These are phyloP conservation scores for Syngnathoides biaculeatus DNA, from an alignment of 2,113 vertebrate species.

Conservation along the genomic window DNA sequence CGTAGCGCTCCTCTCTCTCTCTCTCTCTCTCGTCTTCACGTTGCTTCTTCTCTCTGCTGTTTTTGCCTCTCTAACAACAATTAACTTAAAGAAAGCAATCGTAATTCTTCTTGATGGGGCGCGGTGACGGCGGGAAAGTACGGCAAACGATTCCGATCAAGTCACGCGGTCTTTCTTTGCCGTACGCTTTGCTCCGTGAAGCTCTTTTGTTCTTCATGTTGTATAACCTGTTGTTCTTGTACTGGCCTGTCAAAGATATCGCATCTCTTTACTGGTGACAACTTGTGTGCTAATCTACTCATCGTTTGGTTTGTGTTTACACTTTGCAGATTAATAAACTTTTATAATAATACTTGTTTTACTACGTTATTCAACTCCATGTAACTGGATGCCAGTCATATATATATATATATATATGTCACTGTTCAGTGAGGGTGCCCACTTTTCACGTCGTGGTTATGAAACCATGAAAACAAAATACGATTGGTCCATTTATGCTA, in stretches of 20 bases:
- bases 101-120: no score
- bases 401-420: no score
- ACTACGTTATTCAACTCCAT: neutral
- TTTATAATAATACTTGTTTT: slow-evolving; percentile 50
- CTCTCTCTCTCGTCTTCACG: no score
- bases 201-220: slow-evolving; percentile 6
- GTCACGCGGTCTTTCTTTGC: no score
- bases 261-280: slow-evolving; percentile 5
- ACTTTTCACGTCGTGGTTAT: no score
- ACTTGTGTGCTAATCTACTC: slow-evolving; percentile 26
- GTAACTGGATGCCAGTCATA: no score
- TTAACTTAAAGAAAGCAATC: neutral
- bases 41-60: slow-evolving; percentile 7
- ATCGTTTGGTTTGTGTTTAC: slow-evolving; percentile 36
- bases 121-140: no score
- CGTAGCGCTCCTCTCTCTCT: slow-evolving; percentile 15
- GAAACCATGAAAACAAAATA: no score
- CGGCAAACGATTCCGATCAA: no score
- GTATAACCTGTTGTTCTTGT: slow-evolving; percentile 21
- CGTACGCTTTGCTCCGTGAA: neutral
- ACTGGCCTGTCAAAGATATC: slow-evolving; percentile 11
- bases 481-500: no score
- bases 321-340: slow-evolving; percentile 51
- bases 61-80: slow-evolving; percentile 21
- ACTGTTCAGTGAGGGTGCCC: no score